Percentiles rank a stretch among this genome's conserved stretches.
Evolutionary conservation across 1,140 invertebrate genomes (phyloP).

Genomic region (Helicoverpa zea): DNA sequence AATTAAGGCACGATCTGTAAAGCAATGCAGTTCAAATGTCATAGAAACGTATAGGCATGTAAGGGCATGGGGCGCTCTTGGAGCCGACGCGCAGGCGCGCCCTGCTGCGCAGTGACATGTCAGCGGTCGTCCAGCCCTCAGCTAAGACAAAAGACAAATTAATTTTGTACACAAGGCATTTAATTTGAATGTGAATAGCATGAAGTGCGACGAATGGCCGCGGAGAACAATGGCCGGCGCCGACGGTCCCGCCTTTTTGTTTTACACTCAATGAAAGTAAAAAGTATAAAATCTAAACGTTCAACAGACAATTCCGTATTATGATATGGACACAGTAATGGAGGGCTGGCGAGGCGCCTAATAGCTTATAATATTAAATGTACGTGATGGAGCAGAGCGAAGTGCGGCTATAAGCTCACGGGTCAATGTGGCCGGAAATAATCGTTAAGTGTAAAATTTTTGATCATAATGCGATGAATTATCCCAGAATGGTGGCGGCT

Average conservation of each 20-base stretch:
- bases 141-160: slow-evolving; percentile 86
- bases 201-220: slow-evolving; percentile 86
- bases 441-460: slow-evolving; percentile 75
- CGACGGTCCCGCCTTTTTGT: slow-evolving; percentile 82
- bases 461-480: slow-evolving; percentile 48
- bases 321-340: slow-evolving; percentile 86
- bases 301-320: slow-evolving; percentile 84
- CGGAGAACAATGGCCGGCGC: slow-evolving; percentile 85
- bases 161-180: slow-evolving; percentile 86
- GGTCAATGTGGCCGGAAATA: slow-evolving; percentile 74
- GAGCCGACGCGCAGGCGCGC: slow-evolving; percentile 53
- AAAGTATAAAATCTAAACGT: slow-evolving; percentile 82
- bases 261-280: slow-evolving; percentile 79
- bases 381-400: slow-evolving; percentile 76
- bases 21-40: slow-evolving; percentile 41
- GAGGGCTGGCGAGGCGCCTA: slow-evolving; percentile 81
- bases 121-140: slow-evolving; percentile 66
- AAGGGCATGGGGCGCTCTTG: not conserved
- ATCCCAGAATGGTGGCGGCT: slow-evolving; percentile 38
- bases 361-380: slow-evolving; percentile 85
- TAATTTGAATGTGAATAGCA: slow-evolving; percentile 87
- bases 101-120: slow-evolving; percentile 79
- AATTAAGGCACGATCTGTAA: slow-evolving; percentile 12
- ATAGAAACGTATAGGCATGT: slow-evolving; percentile 23
- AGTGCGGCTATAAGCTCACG: slow-evolving; percentile 55